A percentile compares a stretch with the other conserved stretches of the same genome.
Evolutionary conservation across 2,888 invertebrate species (phyloP).

Genomic region (Agapostemon virescens): DNA sequence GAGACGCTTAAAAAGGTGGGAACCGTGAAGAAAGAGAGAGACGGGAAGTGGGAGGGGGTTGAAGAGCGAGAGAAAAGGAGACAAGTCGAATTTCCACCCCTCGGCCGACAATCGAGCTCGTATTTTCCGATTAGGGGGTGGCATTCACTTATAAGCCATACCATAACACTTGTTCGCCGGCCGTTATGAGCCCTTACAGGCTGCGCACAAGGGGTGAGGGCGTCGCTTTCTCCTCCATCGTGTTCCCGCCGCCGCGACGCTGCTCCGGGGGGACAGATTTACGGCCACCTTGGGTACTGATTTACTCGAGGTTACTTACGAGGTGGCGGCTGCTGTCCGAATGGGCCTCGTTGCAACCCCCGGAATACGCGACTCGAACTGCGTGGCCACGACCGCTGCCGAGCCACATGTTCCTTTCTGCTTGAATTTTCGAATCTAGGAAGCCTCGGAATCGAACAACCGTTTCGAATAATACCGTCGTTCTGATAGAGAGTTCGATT

Average conservation of each 20-base stretch:
- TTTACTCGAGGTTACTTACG: slow-evolving; percentile 74
- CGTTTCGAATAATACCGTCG: neutral
- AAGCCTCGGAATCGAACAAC: neutral
- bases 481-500: neutral
- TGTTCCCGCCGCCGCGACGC: slow-evolving; percentile 59
- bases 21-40: slow-evolving; percentile 6
- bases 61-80: neutral
- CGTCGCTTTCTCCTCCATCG: slow-evolving; percentile 57
- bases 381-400: slow-evolving; percentile 20
- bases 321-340: slow-evolving; percentile 66
- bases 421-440: neutral
- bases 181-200: slow-evolving; percentile 76
- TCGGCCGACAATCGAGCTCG: slow-evolving; percentile 78
- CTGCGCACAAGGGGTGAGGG: slow-evolving; percentile 44
- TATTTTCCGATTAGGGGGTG: slow-evolving; percentile 80
- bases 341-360: slow-evolving; percentile 58
- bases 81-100: slow-evolving; percentile 59
- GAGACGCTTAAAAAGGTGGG: slow-evolving; percentile 22
- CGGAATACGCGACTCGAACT: slow-evolving; percentile 53
- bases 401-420: slow-evolving; percentile 76
- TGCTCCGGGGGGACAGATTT: slow-evolving; percentile 77
- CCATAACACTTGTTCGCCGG: slow-evolving; percentile 80
- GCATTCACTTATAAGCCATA: slow-evolving; percentile 81
- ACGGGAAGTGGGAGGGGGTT: neutral
- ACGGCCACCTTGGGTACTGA: slow-evolving; percentile 80